These are phyloP conservation scores for Delphinus delphis DNA, from an alignment of 2,113 vertebrate species.

Conservation along the genomic window DNA sequence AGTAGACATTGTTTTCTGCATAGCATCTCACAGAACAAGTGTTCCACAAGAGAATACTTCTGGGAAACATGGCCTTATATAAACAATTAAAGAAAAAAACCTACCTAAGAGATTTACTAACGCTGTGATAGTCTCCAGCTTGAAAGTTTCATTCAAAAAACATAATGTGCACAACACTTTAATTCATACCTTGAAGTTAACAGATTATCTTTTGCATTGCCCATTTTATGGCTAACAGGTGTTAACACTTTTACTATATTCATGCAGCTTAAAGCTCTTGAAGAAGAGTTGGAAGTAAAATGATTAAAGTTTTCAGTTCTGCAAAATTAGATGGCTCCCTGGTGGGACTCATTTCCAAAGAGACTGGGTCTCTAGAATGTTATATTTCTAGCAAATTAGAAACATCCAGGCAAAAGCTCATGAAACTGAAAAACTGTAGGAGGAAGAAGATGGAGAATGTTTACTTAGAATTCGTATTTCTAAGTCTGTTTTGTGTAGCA, in stretches of 20 bases:
- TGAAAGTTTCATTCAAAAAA: slow-evolving; percentile 14
- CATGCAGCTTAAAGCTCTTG: neutral
- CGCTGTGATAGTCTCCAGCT: neutral
- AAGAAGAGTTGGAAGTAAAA: slow-evolving; percentile 46
- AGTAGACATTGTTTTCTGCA: neutral
- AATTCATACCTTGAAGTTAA: neutral
- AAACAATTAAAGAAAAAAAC: neutral
- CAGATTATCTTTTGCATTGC: neutral
- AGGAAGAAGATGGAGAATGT: neutral
- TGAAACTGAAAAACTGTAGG: slow-evolving; percentile 32
- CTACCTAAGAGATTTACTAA: neutral
- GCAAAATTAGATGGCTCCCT: slow-evolving; percentile 30
- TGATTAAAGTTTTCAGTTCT: slow-evolving; percentile 36
- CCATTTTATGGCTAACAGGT: slow-evolving; percentile 25
- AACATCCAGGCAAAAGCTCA: neutral
- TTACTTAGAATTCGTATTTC: neutral
- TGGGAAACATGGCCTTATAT: neutral
- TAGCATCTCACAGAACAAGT: neutral
- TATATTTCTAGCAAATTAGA: neutral
- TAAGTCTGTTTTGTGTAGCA: neutral
- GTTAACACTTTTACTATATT: neutral
- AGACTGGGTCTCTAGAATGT: slow-evolving; percentile 10
- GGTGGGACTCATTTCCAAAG: slow-evolving; percentile 29
- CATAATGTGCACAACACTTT: neutral
- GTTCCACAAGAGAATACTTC: neutral